A percentile compares a stretch with the other conserved stretches of the same genome.
These are phyloP conservation scores for Glossosoma conforme DNA, from an alignment of 1,140 invertebrate species.

Conservation along the genomic window DNA sequence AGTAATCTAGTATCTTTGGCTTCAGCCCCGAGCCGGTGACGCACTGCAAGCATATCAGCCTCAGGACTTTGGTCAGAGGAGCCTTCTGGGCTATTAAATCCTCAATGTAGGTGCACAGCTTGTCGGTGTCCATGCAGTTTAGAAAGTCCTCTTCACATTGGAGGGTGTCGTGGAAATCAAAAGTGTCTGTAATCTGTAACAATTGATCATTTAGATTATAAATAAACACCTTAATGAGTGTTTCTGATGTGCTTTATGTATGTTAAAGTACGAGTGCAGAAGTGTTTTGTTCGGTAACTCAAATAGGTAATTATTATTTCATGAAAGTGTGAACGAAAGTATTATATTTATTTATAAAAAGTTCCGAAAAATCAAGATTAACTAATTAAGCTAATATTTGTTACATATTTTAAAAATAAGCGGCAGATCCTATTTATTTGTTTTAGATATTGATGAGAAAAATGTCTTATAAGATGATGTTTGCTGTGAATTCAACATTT, in stretches of 20 bases:
- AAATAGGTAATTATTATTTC: no score
- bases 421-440: no score
- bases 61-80: constrained; percentile 75
- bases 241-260: no score
- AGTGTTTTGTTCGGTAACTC: not conserved
- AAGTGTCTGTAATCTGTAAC: constrained; percentile 42
- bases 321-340: no score
- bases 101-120: constrained; percentile 82
- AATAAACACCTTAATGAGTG: not conserved
- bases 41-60: constrained; percentile 87
- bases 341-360: no score
- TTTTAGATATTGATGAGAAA: no score
- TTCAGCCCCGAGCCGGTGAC: constrained; percentile 85
- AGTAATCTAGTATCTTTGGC: constrained; percentile 83
- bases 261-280: no score
- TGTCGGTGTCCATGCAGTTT: constrained; percentile 87
- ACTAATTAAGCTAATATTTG: not conserved
- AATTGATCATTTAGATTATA: not conserved
- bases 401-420: not conserved
- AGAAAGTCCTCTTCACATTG: constrained; percentile 85
- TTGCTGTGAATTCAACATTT: no score
- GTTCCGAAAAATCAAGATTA: no score
- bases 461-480: no score
- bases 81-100: constrained; percentile 82
- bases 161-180: constrained; percentile 52